phyloP scores from a whole-genome alignment of 2,797 vertebrate genomes.

The Bovichtus diacanthus region DNA sequence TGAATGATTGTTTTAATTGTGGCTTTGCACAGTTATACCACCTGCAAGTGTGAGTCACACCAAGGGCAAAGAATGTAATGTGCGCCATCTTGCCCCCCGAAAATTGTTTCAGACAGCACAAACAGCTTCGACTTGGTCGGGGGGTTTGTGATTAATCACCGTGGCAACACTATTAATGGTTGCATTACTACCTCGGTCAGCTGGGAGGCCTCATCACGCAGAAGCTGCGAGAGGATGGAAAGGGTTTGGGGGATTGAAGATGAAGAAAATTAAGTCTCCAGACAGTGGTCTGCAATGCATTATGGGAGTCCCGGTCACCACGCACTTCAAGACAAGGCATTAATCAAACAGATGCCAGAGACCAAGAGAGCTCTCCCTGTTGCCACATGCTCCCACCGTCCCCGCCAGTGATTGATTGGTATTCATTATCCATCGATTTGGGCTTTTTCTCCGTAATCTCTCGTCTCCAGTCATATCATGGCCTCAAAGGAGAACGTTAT shows the following conservation, averaged over 20 bases:
- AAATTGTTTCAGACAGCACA: slow-evolving; percentile 45
- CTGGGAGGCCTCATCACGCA: slow-evolving; percentile 68
- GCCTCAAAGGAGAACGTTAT: slow-evolving; percentile 68
- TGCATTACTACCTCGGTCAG: slow-evolving; percentile 61
- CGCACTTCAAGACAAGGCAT: slow-evolving; percentile 67
- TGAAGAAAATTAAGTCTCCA: slow-evolving; percentile 76
- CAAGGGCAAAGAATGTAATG: slow-evolving; percentile 34
- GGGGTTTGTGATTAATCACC: slow-evolving; percentile 76
- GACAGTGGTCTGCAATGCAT: slow-evolving; percentile 77
- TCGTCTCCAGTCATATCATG: slow-evolving; percentile 62
- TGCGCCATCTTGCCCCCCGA: neutral
- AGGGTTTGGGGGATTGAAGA: slow-evolving; percentile 58
- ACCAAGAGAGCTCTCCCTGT: slow-evolving; percentile 63
- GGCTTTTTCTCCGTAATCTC: slow-evolving; percentile 69
- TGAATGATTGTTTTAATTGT: slow-evolving; percentile 10
- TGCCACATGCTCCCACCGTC: slow-evolving; percentile 61
- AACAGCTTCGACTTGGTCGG: slow-evolving; percentile 47
- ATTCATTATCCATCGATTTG: slow-evolving; percentile 79
- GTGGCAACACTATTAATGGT: slow-evolving; percentile 74
- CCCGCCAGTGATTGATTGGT: slow-evolving; percentile 74
- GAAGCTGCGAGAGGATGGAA: slow-evolving; percentile 47
- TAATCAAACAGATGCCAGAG: slow-evolving; percentile 78
- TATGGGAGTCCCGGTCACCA: slow-evolving; percentile 68
- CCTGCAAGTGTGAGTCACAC: slow-evolving; percentile 21
- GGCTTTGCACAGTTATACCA: slow-evolving; percentile 20